phyloP scores from a whole-genome alignment of 2,113 vertebrate species.

The Oophaga pumilio region DNA sequence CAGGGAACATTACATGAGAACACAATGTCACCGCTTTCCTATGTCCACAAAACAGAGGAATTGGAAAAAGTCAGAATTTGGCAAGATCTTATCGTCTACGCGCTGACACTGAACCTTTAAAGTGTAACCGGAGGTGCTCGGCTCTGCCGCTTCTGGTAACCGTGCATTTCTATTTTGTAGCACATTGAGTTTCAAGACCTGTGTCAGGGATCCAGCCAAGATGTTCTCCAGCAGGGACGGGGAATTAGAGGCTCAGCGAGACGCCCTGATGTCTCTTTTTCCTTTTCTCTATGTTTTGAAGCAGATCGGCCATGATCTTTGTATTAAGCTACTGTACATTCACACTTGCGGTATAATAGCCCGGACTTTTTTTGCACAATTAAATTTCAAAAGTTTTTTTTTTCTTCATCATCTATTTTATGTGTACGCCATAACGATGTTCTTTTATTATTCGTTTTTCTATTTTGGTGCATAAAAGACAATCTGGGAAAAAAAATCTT shows the following conservation, averaged over 20 bases:
- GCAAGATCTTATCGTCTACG: neutral
- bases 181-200: conserved; percentile 9
- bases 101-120: neutral
- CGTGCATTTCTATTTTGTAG: neutral
- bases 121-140: neutral
- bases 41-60: neutral
- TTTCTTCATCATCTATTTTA: too few relatives aligned
- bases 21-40: neutral
- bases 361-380: neutral
- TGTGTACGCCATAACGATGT: too few relatives aligned
- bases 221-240: conserved; percentile 13
- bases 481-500: too few relatives aligned
- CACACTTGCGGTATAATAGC: neutral
- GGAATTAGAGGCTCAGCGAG: neutral
- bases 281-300: neutral
- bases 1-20: neutral
- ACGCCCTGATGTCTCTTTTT: conserved; percentile 7
- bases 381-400: neutral
- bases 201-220: conserved; percentile 1
- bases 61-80: neutral
- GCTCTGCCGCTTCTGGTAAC: neutral
- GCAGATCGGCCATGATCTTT: neutral
- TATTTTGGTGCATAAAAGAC: too few relatives aligned
- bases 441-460: too few relatives aligned
- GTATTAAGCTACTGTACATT: neutral